Evolutionary conservation across 1,140 invertebrate species (phyloP).

Genomic region (Cyphomyrmex costatus): DNA sequence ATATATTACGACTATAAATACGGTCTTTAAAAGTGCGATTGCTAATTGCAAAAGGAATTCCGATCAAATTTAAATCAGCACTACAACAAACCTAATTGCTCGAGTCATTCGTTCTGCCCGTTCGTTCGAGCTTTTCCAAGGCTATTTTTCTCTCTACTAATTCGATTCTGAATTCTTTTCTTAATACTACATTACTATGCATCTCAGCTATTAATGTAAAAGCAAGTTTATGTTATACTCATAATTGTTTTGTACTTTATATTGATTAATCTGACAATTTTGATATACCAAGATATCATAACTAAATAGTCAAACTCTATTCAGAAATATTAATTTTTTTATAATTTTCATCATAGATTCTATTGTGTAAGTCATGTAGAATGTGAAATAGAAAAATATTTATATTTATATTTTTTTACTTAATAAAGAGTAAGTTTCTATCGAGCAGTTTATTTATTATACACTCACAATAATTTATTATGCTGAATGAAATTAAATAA

Average conservation of each 20-base stretch:
- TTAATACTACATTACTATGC: not conserved
- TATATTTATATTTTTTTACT: not conserved
- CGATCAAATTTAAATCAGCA: slow-evolving; percentile 70
- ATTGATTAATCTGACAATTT: not conserved
- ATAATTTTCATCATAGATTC: not conserved
- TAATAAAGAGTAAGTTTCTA: not conserved
- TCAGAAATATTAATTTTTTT: not conserved
- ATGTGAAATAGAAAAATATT: not conserved
- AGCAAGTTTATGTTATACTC: not conserved
- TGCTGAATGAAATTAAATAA: not conserved
- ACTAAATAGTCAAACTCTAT: not conserved
- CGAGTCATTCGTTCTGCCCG: slow-evolving; percentile 37
- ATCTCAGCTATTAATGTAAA: not conserved
- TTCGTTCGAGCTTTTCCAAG: not conserved
- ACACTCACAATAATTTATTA: not conserved
- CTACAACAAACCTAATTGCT: slow-evolving; percentile 72
- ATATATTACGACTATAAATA: slow-evolving; percentile 4
- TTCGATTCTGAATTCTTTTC: slow-evolving; percentile 56
- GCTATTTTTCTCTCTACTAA: slow-evolving; percentile 53
- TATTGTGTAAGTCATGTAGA: not conserved
- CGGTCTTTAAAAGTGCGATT: slow-evolving; percentile 4
- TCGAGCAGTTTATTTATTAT: not conserved
- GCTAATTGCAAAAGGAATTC: slow-evolving; percentile 66
- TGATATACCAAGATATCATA: not conserved
- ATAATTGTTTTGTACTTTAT: not conserved